phyloP scores from a whole-genome alignment of 2,797 vertebrate species.

The Syngnathus acus region DNA sequence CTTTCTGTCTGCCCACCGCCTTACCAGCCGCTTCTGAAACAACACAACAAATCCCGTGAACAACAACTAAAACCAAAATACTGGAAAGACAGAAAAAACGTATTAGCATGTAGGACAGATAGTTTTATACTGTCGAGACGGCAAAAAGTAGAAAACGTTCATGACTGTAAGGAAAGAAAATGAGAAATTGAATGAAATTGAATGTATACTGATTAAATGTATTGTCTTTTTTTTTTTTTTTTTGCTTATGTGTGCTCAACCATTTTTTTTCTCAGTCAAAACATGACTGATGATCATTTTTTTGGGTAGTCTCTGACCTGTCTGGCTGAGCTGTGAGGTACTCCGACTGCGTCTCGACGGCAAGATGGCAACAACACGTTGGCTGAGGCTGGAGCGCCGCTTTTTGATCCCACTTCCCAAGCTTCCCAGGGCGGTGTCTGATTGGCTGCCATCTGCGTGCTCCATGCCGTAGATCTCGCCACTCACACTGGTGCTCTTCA shows the following conservation, averaged over 20 bases:
- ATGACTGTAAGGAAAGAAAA: background rate
- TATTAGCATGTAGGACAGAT: background rate
- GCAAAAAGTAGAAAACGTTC: background rate
- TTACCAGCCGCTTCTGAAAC: conserved; percentile 67
- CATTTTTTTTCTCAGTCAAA: background rate
- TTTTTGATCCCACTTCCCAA: conserved; percentile 88
- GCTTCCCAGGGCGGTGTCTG: conserved; percentile 90
- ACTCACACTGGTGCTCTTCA: conserved; percentile 94
- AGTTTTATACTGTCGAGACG: background rate
- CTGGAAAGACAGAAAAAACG: conserved; percentile 14
- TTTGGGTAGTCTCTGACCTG: conserved; percentile 67
- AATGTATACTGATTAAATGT: too few relatives aligned
- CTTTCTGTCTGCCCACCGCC: conserved; percentile 63
- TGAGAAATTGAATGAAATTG: too few relatives aligned
- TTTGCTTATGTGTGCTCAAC: background rate
- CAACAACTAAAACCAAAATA: conserved; percentile 39
- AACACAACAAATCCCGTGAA: conserved; percentile 60
- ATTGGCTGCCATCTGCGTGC: conserved; percentile 94
- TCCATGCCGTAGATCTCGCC: conserved; percentile 94
- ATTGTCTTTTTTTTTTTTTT: too few relatives aligned
- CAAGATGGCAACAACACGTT: conserved; percentile 89
- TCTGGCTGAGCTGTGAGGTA: conserved; percentile 94
- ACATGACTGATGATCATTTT: background rate
- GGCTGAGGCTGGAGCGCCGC: conserved; percentile 90
- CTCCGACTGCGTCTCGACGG: conserved; percentile 89